Evolutionary conservation across 1,140 invertebrate species (phyloP).

Genomic region (Meloidogyne floridensis): DNA sequence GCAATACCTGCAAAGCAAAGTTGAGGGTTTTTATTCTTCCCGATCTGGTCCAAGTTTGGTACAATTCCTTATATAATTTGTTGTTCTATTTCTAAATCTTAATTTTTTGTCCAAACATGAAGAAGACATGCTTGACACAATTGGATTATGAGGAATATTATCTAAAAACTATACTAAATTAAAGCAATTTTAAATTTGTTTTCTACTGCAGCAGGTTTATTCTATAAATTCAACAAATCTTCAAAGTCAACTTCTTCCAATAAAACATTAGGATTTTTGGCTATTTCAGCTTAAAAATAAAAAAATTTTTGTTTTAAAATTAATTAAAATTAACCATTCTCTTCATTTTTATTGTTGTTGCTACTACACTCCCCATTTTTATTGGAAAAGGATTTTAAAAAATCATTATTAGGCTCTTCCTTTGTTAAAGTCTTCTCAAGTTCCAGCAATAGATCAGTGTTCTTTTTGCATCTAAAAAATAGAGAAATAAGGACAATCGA

Average conservation of each 20-base stretch:
- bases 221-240: background rate
- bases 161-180: no score
- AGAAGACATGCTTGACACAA: no score
- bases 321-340: background rate
- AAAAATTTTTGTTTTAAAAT: background rate
- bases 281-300: background rate
- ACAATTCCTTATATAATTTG: no score
- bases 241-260: background rate
- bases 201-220: background rate
- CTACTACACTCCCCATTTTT: conserved; percentile 3
- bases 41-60: no score
- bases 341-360: background rate
- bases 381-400: background rate
- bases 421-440: background rate
- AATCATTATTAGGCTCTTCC: background rate
- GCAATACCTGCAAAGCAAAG: no score
- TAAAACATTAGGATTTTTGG: background rate
- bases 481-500: no score
- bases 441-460: background rate
- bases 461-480: background rate
- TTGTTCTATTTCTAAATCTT: no score
- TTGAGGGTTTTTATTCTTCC: no score
- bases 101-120: no score
- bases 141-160: no score
- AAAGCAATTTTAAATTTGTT: no score